A percentile compares a stretch with the other conserved stretches of the same genome.
Conservation (phyloP, 2,797 vertebrate species). For the Myripristis murdjan region DNA sequence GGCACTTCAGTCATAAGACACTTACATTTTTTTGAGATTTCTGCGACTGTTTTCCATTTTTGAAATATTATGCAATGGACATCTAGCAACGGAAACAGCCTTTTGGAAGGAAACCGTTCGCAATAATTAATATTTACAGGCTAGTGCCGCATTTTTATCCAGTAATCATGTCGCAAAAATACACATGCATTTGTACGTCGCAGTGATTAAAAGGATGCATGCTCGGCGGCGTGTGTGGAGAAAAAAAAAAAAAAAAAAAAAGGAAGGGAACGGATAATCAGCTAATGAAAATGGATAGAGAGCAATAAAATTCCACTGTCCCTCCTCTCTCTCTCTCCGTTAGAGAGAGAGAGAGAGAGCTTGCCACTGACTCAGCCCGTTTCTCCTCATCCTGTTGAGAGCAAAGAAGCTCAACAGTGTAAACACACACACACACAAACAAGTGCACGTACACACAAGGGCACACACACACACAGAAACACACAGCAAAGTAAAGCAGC, state of each 20-base stretch:
- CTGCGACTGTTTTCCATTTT: too few relatives aligned
- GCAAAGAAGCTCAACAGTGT: conserved; percentile 33
- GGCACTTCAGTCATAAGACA: too few relatives aligned
- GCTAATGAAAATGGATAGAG: conserved; percentile 4
- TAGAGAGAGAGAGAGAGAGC: conserved; percentile 4
- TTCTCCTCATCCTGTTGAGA: conserved; percentile 42
- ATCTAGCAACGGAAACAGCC: too few relatives aligned
- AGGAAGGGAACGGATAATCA: neutral
- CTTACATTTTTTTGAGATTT: too few relatives aligned
- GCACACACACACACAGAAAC: conserved; percentile 3
- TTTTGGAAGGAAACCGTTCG: neutral
- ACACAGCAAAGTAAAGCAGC: conserved; percentile 52
- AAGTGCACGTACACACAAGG: neutral
- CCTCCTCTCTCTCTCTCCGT: neutral
- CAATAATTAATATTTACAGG: neutral
- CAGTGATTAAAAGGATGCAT: neutral
- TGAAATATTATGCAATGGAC: too few relatives aligned
- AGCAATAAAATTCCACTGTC: conserved; percentile 1
- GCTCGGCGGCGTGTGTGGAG: neutral
- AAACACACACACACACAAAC: conserved; percentile 24
- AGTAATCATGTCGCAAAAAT: neutral
- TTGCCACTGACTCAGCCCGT: conserved; percentile 43
- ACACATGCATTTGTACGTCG: neutral
- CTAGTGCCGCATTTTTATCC: neutral
- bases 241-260: conserved; percentile 12